These are phyloP conservation scores for Magallana gigas DNA, from an alignment of 1,140 invertebrate genomes.

Conservation along the genomic window DNA sequence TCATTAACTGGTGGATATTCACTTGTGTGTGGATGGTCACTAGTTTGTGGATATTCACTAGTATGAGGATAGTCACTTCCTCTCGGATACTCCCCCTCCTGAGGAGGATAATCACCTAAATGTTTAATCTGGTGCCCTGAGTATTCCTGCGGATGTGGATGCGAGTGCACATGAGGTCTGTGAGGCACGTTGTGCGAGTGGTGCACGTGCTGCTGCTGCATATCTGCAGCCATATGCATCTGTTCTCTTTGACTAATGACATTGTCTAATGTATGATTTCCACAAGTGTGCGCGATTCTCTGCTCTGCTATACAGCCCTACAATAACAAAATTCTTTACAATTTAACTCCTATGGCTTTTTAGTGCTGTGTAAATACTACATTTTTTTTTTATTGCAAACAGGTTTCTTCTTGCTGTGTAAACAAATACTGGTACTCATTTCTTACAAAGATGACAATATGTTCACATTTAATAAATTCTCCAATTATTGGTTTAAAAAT, in stretches of 20 bases:
- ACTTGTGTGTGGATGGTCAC: not conserved
- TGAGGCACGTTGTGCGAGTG: constrained; percentile 39
- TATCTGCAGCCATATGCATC: constrained; percentile 14
- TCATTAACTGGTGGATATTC: constrained; percentile 3
- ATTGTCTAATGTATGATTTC: constrained; percentile 35
- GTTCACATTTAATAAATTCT: no score
- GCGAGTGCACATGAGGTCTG: not conserved
- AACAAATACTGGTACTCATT: no score
- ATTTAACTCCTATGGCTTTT: no score
- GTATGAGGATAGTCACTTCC: not conserved
- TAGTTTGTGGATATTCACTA: not conserved
- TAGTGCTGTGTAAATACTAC: no score
- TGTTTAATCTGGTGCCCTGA: constrained; percentile 27
- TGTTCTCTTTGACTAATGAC: constrained; percentile 41
- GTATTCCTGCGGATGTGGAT: constrained; percentile 25
- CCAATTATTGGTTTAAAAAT: no score
- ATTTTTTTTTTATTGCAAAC: no score
- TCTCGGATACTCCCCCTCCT: not conserved
- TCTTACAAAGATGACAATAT: no score
- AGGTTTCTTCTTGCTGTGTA: no score
- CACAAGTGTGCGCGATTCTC: constrained; percentile 68
- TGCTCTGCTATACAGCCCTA: constrained; percentile 74
- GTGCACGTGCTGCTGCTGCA: constrained; percentile 26
- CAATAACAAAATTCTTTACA: not conserved
- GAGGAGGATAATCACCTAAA: constrained; percentile 25